Conservation (phyloP, 2,888 invertebrate species). For the Boloria euphrosyne region DNA sequence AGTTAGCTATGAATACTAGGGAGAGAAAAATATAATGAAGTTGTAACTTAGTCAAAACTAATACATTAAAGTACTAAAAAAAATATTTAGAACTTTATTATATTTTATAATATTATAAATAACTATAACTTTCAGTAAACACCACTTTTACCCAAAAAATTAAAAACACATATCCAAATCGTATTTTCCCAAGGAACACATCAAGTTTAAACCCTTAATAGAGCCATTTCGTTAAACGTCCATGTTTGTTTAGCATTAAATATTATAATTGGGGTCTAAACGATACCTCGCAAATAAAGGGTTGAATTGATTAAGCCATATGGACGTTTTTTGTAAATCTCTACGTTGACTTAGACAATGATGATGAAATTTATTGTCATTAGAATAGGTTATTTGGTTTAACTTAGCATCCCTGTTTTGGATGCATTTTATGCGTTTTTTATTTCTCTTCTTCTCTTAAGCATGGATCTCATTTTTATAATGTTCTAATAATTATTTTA, state of each 20-base stretch:
- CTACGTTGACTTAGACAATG: slow-evolving; percentile 13
- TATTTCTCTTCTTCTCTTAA: too few species aligned
- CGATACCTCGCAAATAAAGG: slow-evolving; percentile 73
- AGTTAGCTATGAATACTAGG: too few species aligned
- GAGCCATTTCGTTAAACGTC: slow-evolving; percentile 72
- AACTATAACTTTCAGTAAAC: not conserved
- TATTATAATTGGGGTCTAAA: slow-evolving; percentile 76
- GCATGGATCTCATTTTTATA: too few species aligned
- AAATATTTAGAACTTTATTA: too few species aligned
- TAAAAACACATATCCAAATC: slow-evolving; percentile 20
- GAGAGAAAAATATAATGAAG: too few species aligned
- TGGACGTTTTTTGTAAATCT: slow-evolving; percentile 37
- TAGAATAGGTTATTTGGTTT: slow-evolving; percentile 7
- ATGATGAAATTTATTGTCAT: slow-evolving; percentile 22
- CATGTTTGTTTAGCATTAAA: slow-evolving; percentile 80
- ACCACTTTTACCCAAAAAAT: not conserved
- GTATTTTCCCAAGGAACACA: slow-evolving; percentile 36
- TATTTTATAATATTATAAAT: too few species aligned
- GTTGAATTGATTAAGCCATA: slow-evolving; percentile 68
- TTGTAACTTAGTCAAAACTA: too few species aligned
- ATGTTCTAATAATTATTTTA: too few species aligned
- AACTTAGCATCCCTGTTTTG: not conserved
- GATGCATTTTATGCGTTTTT: not conserved
- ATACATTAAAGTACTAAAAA: too few species aligned
- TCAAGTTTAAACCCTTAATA: slow-evolving; percentile 51